phyloP scores from a whole-genome alignment of 2,888 invertebrate genomes.

The Danaus chrysippus region DNA sequence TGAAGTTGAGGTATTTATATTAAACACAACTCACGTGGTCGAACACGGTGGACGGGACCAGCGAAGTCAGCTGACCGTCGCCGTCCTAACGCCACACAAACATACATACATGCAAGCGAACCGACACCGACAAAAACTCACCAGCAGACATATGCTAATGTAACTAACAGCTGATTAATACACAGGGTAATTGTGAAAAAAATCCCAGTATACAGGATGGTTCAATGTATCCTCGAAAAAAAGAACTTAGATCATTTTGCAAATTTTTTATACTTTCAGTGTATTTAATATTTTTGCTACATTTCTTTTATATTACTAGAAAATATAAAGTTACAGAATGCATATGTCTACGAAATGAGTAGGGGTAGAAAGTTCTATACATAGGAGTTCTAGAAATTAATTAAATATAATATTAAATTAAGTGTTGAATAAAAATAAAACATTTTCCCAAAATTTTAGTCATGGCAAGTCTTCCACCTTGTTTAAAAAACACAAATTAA shows the following conservation, averaged over 20 bases:
- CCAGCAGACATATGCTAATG: constrained; percentile 42
- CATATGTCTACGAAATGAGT: background rate
- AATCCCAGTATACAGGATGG: too few species aligned
- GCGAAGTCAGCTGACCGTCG: constrained; percentile 67
- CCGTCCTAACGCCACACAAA: constrained; percentile 68
- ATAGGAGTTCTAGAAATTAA: background rate
- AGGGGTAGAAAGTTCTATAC: background rate
- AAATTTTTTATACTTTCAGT: too few species aligned
- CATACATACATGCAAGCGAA: constrained; percentile 62
- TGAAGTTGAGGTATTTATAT: constrained; percentile 4
- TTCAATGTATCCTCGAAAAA: too few species aligned
- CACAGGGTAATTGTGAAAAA: background rate
- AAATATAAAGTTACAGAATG: background rate
- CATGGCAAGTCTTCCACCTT: background rate
- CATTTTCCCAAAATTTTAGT: too few species aligned
- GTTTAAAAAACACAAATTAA: background rate
- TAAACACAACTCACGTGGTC: constrained; percentile 63
- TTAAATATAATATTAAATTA: background rate
- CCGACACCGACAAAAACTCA: constrained; percentile 49
- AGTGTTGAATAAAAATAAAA: too few species aligned
- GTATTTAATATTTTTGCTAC: too few species aligned
- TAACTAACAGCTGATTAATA: background rate
- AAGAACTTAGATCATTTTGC: too few species aligned
- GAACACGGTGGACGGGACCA: constrained; percentile 67
- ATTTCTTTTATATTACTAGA: too few species aligned